A percentile compares a stretch with the other conserved stretches of the same genome.
Conservation (phyloP, 2,888 invertebrate species). For the Dusona sp. region DNA sequence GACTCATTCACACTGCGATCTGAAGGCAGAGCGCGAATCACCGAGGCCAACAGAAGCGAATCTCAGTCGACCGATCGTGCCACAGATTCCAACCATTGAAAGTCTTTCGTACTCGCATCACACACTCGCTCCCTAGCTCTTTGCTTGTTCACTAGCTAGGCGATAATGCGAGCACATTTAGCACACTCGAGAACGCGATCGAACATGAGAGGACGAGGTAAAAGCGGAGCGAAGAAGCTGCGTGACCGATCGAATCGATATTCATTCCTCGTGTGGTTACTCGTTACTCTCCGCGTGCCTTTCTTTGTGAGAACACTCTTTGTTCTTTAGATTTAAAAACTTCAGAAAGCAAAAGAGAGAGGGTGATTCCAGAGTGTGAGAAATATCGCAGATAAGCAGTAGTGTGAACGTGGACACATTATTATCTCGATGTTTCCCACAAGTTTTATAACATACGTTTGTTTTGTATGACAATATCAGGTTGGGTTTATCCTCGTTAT, state of each 20-base stretch:
- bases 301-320: conserved; percentile 50
- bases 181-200: conserved; percentile 56
- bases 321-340: conserved; percentile 51
- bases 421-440: conserved; percentile 43
- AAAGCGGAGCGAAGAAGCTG: conserved; percentile 50
- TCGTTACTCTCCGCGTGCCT: conserved; percentile 44
- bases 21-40: conserved; percentile 38
- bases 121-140: conserved; percentile 29
- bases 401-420: conserved; percentile 37
- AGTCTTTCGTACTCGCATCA: conserved; percentile 47
- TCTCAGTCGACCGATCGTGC: conserved; percentile 63
- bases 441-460: conserved; percentile 29
- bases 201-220: conserved; percentile 2
- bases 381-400: conserved; percentile 57
- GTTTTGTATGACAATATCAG: conserved; percentile 15
- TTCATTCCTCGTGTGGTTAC: conserved; percentile 55
- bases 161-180: conserved; percentile 67
- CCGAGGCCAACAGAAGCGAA: conserved; percentile 53
- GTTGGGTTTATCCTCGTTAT: conserved; percentile 3
- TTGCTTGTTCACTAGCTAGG: conserved; percentile 28
- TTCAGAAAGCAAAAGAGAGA: conserved; percentile 4
- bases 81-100: conserved; percentile 56
- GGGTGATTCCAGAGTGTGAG: conserved; percentile 41
- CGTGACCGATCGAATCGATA: conserved; percentile 69
- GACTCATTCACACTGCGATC: conserved; percentile 7